Base-by-base conservation (phyloP, 2,888 invertebrate genomes). In the Pyrochroa serraticornis region DNA sequence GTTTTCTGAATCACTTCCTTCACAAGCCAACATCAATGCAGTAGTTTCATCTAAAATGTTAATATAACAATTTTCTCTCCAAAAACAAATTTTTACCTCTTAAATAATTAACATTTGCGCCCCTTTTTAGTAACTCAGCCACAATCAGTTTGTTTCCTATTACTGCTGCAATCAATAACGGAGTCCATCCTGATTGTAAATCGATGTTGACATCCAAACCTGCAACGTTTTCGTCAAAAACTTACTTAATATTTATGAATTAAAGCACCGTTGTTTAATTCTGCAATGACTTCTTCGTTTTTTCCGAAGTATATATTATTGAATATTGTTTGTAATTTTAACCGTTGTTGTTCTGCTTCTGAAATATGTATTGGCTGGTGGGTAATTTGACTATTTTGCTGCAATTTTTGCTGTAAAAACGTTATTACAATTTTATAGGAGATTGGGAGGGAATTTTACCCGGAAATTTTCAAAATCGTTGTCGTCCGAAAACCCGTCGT, bases 11-110 rank as follows among this genome's bases (percentile, higher is more conserved):
- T 77, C 78, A 65, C 78, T 81, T 67, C 85, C 86, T n/a, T 83
- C 81, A 68, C 87, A 87, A 30, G 84, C 82, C 60, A 84, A 82
- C 86, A 88, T 87, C 47, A 88, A 73, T 14, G 85, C 83, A 35
- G 86, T 86, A 48, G 81, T 81, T n/a, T 83, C 83, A 77, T 87
- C 88, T 87, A 76, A 50, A 50, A 43, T 41, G 9, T 34, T 30
- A 35, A 46, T 39, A 37, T 10, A 32, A 47, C 14, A 36, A 33
- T 7, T 41, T 31, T 10, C 12, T 10, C 14, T 31, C 32, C 7
- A 32, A 34, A 7, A 31, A 34, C 37, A 35, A 43, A 22, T n/a
- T 35, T 7, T 48, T 43, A 66, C 67, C 64, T 64, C 64, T 62
- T 10, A 41, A 8, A 31, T 46, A 55, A 73, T 87, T 86, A 9